phyloP scores from a whole-genome alignment of 2,797 vertebrate species.

The Bufotes viridis region DNA sequence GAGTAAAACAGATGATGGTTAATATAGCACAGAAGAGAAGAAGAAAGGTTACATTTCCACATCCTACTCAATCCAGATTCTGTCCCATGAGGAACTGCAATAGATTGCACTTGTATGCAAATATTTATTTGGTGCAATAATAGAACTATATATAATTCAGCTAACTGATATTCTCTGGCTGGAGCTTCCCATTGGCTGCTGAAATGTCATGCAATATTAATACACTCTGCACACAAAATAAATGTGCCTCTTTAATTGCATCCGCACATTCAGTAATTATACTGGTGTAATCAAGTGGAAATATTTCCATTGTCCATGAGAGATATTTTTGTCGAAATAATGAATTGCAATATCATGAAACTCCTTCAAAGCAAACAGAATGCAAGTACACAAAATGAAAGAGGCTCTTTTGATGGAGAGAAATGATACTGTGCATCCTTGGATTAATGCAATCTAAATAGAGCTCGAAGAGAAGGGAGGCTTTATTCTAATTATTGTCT shows the following conservation, averaged over 20 bases:
- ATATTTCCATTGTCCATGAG: slow-evolving; percentile 59
- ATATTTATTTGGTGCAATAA: slow-evolving; percentile 61
- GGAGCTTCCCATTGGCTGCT: slow-evolving; percentile 53
- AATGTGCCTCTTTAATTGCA: slow-evolving; percentile 63
- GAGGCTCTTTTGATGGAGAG: slow-evolving; percentile 27
- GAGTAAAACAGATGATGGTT: neutral
- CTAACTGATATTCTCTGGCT: slow-evolving; percentile 40
- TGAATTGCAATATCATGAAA: slow-evolving; percentile 60
- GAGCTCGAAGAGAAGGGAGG: slow-evolving; percentile 14
- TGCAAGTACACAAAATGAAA: slow-evolving; percentile 53
- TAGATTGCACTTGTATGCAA: slow-evolving; percentile 51
- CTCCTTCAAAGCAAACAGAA: slow-evolving; percentile 59
- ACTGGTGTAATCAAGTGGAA: slow-evolving; percentile 62
- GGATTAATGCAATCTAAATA: slow-evolving; percentile 55
- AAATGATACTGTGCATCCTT: slow-evolving; percentile 48
- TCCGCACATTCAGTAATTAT: slow-evolving; percentile 62
- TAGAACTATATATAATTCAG: slow-evolving; percentile 60
- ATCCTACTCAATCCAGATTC: neutral
- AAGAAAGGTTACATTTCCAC: slow-evolving; percentile 20
- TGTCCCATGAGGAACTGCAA: slow-evolving; percentile 26
- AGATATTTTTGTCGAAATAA: slow-evolving; percentile 62
- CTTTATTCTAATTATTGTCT: slow-evolving; percentile 38
- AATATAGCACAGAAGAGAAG: neutral
- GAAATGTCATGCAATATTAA: slow-evolving; percentile 63
- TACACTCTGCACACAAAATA: slow-evolving; percentile 58